Conservation (phyloP, 2,797 vertebrate species). For the Nasua narica region DNA sequence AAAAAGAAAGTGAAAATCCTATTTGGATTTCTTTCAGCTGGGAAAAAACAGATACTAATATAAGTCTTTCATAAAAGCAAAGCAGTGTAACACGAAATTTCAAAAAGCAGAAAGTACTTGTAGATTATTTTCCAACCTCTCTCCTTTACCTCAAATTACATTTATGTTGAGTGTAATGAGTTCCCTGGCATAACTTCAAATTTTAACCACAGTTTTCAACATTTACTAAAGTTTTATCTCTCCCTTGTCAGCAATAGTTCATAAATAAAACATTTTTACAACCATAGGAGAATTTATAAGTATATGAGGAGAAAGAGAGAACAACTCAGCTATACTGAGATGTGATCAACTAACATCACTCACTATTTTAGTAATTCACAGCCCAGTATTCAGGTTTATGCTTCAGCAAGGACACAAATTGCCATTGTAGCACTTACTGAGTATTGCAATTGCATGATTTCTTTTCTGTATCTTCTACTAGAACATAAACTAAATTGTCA, state of each 20-base stretch:
- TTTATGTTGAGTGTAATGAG: conserved; percentile 51
- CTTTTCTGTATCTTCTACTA: background rate
- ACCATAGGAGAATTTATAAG: conserved; percentile 49
- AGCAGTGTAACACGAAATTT: background rate
- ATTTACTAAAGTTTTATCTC: conserved; percentile 62
- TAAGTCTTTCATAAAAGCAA: background rate
- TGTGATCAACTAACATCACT: background rate
- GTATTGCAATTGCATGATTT: background rate
- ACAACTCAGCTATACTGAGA: background rate
- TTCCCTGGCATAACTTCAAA: conserved; percentile 45
- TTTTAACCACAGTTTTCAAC: conserved; percentile 57
- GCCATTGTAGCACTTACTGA: background rate
- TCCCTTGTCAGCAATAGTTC: conserved; percentile 60
- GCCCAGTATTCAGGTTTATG: background rate
- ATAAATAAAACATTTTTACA: conserved; percentile 70
- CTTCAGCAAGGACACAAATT: background rate
- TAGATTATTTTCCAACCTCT: conserved; percentile 12
- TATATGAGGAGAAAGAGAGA: background rate
- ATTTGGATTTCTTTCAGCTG: background rate
- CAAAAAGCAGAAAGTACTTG: background rate
- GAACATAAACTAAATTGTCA: background rate
- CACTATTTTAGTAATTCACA: conserved; percentile 22
- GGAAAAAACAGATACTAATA: background rate
- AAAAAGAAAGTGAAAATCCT: background rate
- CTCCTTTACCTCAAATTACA: conserved; percentile 47